Percentiles rank a stretch among this genome's conserved stretches.
phyloP scores from a whole-genome alignment of 2,113 vertebrate genomes.

The Motacilla tschutschensis region DNA sequence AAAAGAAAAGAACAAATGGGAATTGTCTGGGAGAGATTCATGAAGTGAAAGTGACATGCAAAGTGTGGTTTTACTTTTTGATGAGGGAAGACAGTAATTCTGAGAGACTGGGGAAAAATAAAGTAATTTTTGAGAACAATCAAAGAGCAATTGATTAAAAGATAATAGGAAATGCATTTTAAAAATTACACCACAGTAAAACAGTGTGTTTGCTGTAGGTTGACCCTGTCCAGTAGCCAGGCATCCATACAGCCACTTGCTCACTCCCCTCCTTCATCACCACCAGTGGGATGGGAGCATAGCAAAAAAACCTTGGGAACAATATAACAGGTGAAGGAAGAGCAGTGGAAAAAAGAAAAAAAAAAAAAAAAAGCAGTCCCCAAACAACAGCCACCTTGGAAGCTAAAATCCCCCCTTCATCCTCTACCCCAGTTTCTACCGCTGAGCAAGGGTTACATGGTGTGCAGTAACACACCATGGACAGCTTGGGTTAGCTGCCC shows the following conservation, averaged over 20 bases:
- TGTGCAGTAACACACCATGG: neutral
- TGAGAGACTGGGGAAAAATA: neutral
- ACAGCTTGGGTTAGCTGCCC: neutral
- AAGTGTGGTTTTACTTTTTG: neutral
- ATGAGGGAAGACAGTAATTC: neutral
- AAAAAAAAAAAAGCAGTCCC: neutral
- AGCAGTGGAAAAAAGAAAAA: neutral
- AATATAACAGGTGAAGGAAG: neutral
- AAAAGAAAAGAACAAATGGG: neutral
- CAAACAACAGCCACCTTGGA: neutral
- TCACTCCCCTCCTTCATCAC: neutral
- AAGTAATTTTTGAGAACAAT: neutral
- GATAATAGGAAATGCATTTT: neutral
- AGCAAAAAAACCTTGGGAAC: neutral
- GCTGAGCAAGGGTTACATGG: neutral
- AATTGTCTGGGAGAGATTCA: neutral
- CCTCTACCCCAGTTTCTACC: neutral
- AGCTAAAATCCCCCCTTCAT: neutral
- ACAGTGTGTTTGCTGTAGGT: neutral
- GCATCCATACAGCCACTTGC: neutral
- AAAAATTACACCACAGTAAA: neutral
- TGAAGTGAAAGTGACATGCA: neutral
- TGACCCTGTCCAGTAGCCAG: neutral
- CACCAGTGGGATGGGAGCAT: neutral
- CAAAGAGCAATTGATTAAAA: neutral